phyloP scores from a whole-genome alignment of 1,140 invertebrate genomes.

The Drosophila bipectinata region DNA sequence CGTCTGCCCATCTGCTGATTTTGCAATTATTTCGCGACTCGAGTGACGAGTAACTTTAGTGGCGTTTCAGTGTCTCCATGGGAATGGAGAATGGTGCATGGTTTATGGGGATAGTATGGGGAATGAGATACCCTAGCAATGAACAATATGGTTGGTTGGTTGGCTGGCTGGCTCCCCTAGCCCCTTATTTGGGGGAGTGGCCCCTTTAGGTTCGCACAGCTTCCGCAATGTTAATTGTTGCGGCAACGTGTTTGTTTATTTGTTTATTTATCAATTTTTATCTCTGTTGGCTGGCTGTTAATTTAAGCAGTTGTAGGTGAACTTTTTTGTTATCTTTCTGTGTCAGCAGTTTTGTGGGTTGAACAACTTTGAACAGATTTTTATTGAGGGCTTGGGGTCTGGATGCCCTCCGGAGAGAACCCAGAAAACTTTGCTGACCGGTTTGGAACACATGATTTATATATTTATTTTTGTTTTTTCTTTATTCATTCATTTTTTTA shows the following conservation, averaged over 20 bases:
- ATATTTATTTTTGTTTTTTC: neutral
- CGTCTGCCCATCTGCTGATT: slow-evolving; percentile 42
- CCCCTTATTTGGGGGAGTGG: slow-evolving; percentile 5
- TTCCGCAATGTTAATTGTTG: slow-evolving; percentile 60
- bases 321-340: slow-evolving; percentile 72
- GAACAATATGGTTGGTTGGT: slow-evolving; percentile 19
- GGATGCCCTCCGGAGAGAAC: neutral
- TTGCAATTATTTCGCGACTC: slow-evolving; percentile 47
- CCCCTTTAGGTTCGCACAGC: slow-evolving; percentile 37
- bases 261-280: slow-evolving; percentile 48
- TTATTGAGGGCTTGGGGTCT: slow-evolving; percentile 3
- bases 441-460: slow-evolving; percentile 22
- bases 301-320: slow-evolving; percentile 52
- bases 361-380: slow-evolving; percentile 38
- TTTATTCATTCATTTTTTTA: slow-evolving; percentile 49
- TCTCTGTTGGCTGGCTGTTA: slow-evolving; percentile 29
- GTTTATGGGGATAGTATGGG: neutral
- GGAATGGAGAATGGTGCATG: slow-evolving; percentile 7
- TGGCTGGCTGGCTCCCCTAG: no score
- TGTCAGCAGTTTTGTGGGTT: slow-evolving; percentile 51
- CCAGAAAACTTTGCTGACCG: slow-evolving; percentile 36
- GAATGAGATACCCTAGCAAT: slow-evolving; percentile 48
- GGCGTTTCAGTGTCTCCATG: slow-evolving; percentile 32
- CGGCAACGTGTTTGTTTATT: slow-evolving; percentile 64
- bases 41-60: slow-evolving; percentile 34